Conservation (phyloP, 2,113 vertebrate species). For the Dipodomys stephensi region DNA sequence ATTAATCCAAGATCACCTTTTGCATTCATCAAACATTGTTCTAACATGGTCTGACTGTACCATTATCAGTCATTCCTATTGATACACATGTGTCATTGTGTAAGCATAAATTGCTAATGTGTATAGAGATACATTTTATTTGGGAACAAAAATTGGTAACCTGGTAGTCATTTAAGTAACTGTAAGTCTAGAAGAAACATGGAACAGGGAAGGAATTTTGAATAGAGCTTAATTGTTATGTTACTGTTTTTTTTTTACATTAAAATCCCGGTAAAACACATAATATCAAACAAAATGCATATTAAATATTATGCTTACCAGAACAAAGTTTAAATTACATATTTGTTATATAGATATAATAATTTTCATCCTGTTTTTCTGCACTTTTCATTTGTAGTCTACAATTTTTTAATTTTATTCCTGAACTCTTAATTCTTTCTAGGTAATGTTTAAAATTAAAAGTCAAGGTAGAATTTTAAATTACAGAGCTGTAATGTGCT, state of each 20-base stretch:
- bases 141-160: not conserved
- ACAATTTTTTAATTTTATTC: not conserved
- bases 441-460: slow-evolving; percentile 47
- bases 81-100: not conserved
- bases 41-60: not conserved
- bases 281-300: slow-evolving; percentile 13
- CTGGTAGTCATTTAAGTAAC: not conserved
- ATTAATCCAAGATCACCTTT: not conserved
- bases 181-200: not conserved
- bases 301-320: not conserved
- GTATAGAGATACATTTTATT: not conserved
- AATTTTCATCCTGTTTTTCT: not conserved
- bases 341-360: not conserved
- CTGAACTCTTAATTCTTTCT: not conserved
- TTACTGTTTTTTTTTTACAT: not conserved
- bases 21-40: not conserved
- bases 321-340: not conserved
- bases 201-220: not conserved
- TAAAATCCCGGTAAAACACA: not conserved
- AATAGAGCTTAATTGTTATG: not conserved
- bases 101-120: not conserved
- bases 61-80: not conserved
- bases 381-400: not conserved
- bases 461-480: not conserved
- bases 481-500: not conserved